Base-by-base conservation (phyloP, 1,140 invertebrate genomes). In the Meloidogyne hapla region DNA sequence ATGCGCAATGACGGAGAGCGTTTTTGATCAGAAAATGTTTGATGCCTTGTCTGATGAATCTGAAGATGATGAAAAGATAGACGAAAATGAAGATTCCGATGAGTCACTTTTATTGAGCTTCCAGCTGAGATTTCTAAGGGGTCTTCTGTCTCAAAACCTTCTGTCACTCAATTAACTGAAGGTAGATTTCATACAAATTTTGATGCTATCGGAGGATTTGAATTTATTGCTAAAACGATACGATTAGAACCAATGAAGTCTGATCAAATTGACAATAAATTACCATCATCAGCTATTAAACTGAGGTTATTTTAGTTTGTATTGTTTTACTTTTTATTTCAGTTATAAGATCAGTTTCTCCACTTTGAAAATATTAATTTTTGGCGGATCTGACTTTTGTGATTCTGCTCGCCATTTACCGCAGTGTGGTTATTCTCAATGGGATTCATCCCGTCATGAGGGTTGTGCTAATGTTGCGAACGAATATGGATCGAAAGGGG, bases 351-450 rank as follows among this genome's bases (percentile, higher is more conserved):
- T 67, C 21, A 76, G 81, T 25, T 76, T 83, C 25, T 71, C 81
- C 13, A 71, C 83, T 0, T 28, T 83, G 18, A 48, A 70, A 21
- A 45, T 83, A 33, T 77, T 71, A 15, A 48, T 83, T 21, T 83
- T 72, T 63, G 84, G 84, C 45, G 82, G 82, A 28, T 79, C 74
- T 62, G 82, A 83, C 38, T 83, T 83, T 63, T 84, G 84, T 23
- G 79, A 83, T 12, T 77, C 63, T 65, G 38, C 75, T 33, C 76
- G 68, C 28, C 42, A 33, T 38, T 45, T 40, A 42, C 40, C 42
- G 25, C 67, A 74, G 9, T 79, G 84, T 70, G 65, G 23, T 33
- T 82, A 83, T 65, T 78, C 80, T 23, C 40, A 83, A 64, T 85
- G 82, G 84, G 71, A 78, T 13, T 25, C 25, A 10, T 45, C 21